These are phyloP conservation scores for Mactromeris polynyma DNA, from an alignment of 2,888 invertebrate species.

Conservation along the genomic window DNA sequence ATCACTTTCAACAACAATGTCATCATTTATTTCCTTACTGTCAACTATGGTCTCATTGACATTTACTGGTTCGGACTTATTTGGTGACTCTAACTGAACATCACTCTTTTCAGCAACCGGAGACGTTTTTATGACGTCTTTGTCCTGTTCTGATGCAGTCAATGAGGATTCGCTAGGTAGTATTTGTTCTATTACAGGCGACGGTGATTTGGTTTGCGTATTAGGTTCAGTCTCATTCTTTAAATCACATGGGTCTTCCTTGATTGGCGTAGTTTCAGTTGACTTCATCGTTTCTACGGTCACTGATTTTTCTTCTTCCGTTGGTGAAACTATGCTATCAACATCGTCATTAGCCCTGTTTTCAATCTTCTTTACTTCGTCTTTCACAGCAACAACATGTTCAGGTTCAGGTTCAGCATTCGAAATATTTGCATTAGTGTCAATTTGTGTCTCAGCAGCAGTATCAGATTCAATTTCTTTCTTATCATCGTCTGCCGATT, in stretches of 20 bases:
- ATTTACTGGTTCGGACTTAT: neutral
- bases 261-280: neutral
- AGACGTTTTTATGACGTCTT: neutral
- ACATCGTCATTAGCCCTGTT: conserved; percentile 40
- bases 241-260: neutral
- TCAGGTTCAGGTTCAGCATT: conserved; percentile 37
- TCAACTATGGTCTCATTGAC: neutral
- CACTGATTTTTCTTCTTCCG: neutral
- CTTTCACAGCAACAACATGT: conserved; percentile 58
- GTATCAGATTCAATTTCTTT: conserved; percentile 24
- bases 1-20: neutral
- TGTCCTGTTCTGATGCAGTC: neutral
- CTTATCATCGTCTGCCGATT: neutral
- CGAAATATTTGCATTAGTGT: neutral
- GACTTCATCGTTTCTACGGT: neutral
- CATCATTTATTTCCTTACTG: neutral
- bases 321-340: conserved; percentile 20
- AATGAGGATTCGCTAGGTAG: neutral
- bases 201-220: neutral
- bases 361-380: conserved; percentile 61
- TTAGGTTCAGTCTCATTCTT: neutral
- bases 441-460: conserved; percentile 6
- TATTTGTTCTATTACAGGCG: neutral
- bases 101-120: neutral
- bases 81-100: neutral